Conservation (phyloP, 2,113 vertebrate species). For the Zapornia atra region DNA sequence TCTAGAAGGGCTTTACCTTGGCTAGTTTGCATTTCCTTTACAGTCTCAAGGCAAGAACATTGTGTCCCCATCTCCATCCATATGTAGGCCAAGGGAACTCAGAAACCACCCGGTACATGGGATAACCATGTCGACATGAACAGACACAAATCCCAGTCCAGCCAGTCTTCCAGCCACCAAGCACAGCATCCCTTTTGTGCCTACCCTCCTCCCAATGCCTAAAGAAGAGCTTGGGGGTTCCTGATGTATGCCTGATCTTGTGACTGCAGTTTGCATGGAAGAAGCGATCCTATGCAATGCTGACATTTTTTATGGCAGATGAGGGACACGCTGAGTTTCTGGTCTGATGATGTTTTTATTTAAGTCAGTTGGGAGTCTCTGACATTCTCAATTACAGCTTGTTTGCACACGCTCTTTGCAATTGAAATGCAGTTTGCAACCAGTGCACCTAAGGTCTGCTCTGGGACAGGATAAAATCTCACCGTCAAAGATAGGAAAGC, state of each 20-base stretch:
- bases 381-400: constrained; percentile 41
- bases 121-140: not conserved
- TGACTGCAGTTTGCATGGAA: accelerated
- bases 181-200: not conserved
- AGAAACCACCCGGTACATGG: not conserved
- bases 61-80: not conserved
- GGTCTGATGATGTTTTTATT: not conserved
- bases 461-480: not conserved
- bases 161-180: not conserved
- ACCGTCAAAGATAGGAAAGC: not conserved
- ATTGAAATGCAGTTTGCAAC: constrained; percentile 7
- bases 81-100: not conserved
- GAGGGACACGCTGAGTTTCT: not conserved
- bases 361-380: constrained; percentile 7
- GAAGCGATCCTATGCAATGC: not conserved
- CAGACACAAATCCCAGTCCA: not conserved
- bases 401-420: constrained; percentile 29
- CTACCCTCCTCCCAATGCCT: not conserved
- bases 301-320: accelerated
- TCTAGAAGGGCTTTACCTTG: not conserved
- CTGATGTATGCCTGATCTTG: not conserved
- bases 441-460: not conserved
- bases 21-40: not conserved
- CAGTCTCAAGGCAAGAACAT: not conserved
- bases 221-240: not conserved